Conservation (phyloP, 2,113 vertebrate genomes). For the Chionis minor region DNA sequence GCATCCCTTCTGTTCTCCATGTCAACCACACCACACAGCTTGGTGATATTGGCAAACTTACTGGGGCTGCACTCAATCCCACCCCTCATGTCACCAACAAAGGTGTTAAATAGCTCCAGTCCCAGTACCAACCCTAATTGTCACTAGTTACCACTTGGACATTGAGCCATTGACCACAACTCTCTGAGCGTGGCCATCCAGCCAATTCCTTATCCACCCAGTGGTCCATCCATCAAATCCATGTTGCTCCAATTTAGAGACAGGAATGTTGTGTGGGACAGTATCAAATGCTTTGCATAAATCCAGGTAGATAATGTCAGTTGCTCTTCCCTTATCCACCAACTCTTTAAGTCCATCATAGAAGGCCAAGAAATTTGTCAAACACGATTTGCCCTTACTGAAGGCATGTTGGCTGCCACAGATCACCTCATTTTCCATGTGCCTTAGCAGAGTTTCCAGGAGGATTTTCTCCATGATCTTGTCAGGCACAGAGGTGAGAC, state of each 20-base stretch:
- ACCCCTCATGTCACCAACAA: not conserved
- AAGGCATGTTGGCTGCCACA: not conserved
- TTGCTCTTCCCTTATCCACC: not conserved
- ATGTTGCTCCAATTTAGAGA: not conserved
- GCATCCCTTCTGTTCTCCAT: not conserved
- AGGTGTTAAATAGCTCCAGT: not conserved
- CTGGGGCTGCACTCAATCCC: not conserved
- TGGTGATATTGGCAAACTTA: not conserved
- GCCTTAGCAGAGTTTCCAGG: not conserved
- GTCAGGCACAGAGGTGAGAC: not conserved
- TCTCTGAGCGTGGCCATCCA: not conserved
- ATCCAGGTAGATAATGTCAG: not conserved
- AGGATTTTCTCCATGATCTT: not conserved
- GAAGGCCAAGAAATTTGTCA: not conserved
- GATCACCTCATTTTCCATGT: not conserved
- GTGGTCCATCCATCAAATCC: not conserved
- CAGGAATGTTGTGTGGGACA: not conserved
- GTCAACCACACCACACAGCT: not conserved
- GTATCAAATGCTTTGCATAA: not conserved
- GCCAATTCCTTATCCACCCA: not conserved
- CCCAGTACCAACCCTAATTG: not conserved
- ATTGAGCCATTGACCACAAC: not conserved
- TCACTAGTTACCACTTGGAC: not conserved
- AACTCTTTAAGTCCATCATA: not conserved
- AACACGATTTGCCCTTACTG: not conserved